phyloP scores from a whole-genome alignment of 2,888 invertebrate species.

The Dione juno region DNA sequence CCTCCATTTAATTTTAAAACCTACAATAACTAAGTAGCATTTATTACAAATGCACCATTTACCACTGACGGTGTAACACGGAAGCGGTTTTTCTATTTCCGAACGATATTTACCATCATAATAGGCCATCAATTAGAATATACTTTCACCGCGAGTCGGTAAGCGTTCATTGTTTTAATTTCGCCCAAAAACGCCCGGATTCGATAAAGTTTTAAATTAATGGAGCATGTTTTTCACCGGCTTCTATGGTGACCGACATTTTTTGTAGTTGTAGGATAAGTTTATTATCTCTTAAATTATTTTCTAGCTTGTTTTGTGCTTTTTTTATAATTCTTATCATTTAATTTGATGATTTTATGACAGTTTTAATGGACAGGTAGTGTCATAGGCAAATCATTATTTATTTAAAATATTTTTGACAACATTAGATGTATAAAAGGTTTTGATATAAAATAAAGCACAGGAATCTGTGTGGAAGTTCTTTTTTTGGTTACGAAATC shows the following conservation, averaged over 20 bases:
- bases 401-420: too few relatives aligned
- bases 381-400: too few relatives aligned
- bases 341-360: too few relatives aligned
- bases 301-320: too few relatives aligned
- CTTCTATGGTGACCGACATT: conserved; percentile 34
- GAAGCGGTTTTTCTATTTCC: conserved; percentile 22
- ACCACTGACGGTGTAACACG: conserved; percentile 11
- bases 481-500: too few relatives aligned
- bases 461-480: too few relatives aligned
- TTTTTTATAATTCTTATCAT: too few relatives aligned
- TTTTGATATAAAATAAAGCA: too few relatives aligned
- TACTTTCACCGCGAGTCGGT: conserved; percentile 44
- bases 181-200: conserved; percentile 57
- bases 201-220: conserved; percentile 61
- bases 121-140: conserved; percentile 42
- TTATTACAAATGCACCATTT: conserved; percentile 9
- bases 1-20: too few relatives aligned
- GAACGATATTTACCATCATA: conserved; percentile 26
- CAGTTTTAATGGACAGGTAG: too few relatives aligned
- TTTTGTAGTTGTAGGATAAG: neutral
- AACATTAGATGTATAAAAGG: too few relatives aligned
- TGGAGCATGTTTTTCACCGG: conserved; percentile 59
- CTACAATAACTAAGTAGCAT: neutral
- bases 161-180: conserved; percentile 60
- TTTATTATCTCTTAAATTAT: neutral